A percentile compares a stretch with the other conserved stretches of the same genome.
Evolutionary conservation across 2,888 invertebrate species (phyloP).

Genomic region (Meliscaeva auricollis): DNA sequence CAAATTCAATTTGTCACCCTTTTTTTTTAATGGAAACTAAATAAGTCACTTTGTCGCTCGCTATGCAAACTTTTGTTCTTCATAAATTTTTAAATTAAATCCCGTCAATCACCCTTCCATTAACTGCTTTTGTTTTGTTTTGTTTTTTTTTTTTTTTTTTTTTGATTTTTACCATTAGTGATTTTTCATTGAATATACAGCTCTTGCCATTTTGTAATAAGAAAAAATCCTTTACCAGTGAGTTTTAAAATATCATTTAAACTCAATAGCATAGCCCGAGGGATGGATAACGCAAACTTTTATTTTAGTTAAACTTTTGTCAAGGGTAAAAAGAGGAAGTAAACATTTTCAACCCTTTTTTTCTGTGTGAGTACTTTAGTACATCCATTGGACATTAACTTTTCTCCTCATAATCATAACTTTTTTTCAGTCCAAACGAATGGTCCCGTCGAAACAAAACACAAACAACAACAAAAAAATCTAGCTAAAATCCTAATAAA

Average conservation of each 20-base stretch:
- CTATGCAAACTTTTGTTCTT: constrained; percentile 8
- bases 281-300: constrained; percentile 11
- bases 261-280: not conserved
- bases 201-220: not conserved
- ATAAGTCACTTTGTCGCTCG: not conserved
- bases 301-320: constrained; percentile 8
- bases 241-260: constrained; percentile 3
- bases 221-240: not conserved
- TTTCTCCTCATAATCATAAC: constrained; percentile 37
- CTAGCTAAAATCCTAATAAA: constrained; percentile 2
- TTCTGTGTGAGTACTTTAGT: not conserved
- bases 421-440: not conserved
- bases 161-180: too few species aligned
- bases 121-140: too few species aligned
- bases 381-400: constrained; percentile 22
- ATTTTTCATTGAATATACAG: too few species aligned
- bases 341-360: constrained; percentile 24
- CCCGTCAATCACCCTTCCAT: not conserved
- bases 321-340: not conserved
- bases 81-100: constrained; percentile 6
- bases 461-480: not conserved
- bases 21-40: not conserved
- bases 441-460: not conserved
- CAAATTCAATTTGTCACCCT: constrained; percentile 6
- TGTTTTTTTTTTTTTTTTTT: too few species aligned